Base-by-base conservation (phyloP, 92 coral and sea anemone species). In the Palythoa grandiflora region DNA sequence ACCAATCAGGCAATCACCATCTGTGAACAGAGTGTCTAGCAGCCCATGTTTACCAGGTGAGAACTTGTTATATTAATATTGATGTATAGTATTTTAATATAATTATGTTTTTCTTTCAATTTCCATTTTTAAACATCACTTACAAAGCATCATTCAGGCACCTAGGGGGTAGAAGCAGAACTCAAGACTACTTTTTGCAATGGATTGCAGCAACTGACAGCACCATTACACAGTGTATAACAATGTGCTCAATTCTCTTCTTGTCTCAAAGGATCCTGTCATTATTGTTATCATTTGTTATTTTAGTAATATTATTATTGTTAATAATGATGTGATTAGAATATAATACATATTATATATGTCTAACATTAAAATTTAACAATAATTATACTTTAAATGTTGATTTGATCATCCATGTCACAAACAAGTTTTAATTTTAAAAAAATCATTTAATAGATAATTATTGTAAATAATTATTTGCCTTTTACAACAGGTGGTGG, bases 401-500 rank as follows among this genome's bases (percentile, higher is more conserved):
- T 70, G 44, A 70, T 70, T 70, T 70, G 13, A 70, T 35, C 21
- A 44, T 70, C 7, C 20, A 60, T 13, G n/a, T 60, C 16, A 60
- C 68, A 60, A 14, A 14, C 68, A 14, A 14, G 20, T 13, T 15
- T 70, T 70, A 70, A 68, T 68, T 28, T 21, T 6, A 38, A 70
- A 38, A 70, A 21, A 28, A 11, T 28, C 7, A 12, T 2, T 38
- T 70, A 17, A 16, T 28, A 13, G 5, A 13, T 6, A 70, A 44
- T 70, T 28, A 12, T 70, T 38, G 6, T 70, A 68, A 70, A 28
- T 70, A 28, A 9, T 70, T 28, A 28, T 28, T 70, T 70, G 11
- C 47, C 75, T 70, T 70, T 70, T 44, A 28, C 8, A 28, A 53
- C 51, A 86, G 89, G 77, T 72, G 72, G 35, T 75, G n/a, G 71